Evolutionary conservation across 2,113 vertebrate species (phyloP).

Genomic region (Erinaceus europaeus): DNA sequence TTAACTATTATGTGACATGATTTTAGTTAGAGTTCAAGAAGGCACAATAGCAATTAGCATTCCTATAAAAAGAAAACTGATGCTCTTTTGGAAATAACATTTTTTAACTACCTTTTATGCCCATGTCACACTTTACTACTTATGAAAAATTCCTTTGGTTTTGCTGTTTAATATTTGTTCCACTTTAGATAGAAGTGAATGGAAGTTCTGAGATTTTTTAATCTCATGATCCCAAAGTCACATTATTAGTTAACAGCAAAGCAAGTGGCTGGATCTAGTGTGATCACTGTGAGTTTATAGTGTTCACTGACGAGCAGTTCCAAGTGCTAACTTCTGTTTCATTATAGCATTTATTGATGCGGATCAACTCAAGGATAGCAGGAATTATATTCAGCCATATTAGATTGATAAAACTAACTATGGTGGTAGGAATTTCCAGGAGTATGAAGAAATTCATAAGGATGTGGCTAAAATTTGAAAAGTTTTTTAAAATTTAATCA

Average conservation of each 20-base stretch:
- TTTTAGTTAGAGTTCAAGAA: not conserved
- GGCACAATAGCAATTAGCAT: not conserved
- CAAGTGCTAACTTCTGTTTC: not conserved
- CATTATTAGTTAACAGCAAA: not conserved
- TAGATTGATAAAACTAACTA: not conserved
- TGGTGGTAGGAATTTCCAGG: constrained; percentile 1
- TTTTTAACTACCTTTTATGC: not conserved
- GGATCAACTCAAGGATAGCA: not conserved
- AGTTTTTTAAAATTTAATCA: not conserved
- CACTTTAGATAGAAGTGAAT: not conserved
- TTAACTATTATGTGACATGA: not conserved
- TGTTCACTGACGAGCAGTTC: not conserved
- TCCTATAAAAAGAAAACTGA: not conserved
- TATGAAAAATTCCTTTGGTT: not conserved
- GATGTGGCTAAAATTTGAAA: constrained; percentile 1
- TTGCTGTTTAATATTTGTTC: not conserved
- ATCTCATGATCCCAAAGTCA: not conserved
- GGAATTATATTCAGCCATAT: not conserved
- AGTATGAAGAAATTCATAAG: not conserved
- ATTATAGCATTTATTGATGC: not conserved
- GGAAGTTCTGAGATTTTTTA: not conserved
- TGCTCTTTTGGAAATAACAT: not conserved
- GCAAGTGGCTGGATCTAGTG: not conserved
- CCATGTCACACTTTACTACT: not conserved
- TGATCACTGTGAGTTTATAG: not conserved